Evolutionary conservation across 2,113 vertebrate species (phyloP), one percentile per base, ranked within the genome.

Genomic region (Tragelaphus buxtoni): DNA sequence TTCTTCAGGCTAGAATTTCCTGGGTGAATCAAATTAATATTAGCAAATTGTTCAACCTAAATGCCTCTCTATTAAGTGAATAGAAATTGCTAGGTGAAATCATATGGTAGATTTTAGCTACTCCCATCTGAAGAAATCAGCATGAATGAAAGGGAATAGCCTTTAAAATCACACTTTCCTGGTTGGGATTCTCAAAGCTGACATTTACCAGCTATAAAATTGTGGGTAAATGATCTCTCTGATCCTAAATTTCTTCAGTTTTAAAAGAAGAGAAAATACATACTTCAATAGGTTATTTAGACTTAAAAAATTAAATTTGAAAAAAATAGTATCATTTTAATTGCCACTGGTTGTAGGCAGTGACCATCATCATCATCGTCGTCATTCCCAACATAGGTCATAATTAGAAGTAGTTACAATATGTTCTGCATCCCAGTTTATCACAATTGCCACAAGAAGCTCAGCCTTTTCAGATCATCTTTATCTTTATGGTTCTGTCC

Each of bases 11-110:
- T 93, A 83, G n/a, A 95, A 63, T 83, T 91, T 97, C 60, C 65
- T 93, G 14, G 28, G n/a, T 76, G 69, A 93, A 76, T 96, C 87
- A 93, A 93, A 90, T 97, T n/a, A 72, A 74, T 90, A 92, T 92
- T 94, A 96, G 79, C 60, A 95, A 96, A 81, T 72, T 93, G 1
- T 92, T 95, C 55, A 88, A 60, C 3, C 53, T 24, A 77, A 51
- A 88, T 56, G 28, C 13, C 12, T 49, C 20, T 90, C n/a, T 74
- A 7, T 5, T 81, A 96, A 90, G 51, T 88, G 83, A 97, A 84
- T 17, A 94, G 55, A 97, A 95, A 93, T 97, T 69, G 85, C 51
- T 87, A 79, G 82, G 18, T 76, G 63, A 83, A 72, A 74, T 39
- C 4, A 18, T 65, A 7, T 53, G 28, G 45, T 87, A 80, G 47